These are phyloP conservation scores for Ethmia dodecea DNA, from an alignment of 2,888 invertebrate genomes.

Conservation along the genomic window DNA sequence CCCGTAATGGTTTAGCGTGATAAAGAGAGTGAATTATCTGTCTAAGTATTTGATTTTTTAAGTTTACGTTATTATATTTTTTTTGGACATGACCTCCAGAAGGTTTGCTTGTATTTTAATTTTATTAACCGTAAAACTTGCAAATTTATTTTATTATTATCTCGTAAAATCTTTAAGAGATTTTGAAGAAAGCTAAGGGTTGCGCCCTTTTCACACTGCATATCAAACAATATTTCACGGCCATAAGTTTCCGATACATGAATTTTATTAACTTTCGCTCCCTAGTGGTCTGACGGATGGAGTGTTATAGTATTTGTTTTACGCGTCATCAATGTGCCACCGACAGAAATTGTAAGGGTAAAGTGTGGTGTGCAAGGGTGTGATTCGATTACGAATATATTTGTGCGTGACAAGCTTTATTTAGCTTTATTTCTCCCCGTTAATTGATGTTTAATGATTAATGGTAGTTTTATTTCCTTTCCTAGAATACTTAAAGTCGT, in stretches of 20 bases:
- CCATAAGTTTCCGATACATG: constrained; percentile 76
- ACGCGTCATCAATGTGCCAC: constrained; percentile 46
- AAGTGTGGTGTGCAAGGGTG: constrained; percentile 10
- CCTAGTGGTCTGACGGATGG: constrained; percentile 47
- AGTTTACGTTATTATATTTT: no score
- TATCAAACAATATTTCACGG: constrained; percentile 65
- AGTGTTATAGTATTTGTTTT: constrained; percentile 71
- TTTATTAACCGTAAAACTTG: no score
- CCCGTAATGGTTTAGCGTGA: no score
- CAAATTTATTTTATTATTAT: no score
- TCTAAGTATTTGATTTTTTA: no score
- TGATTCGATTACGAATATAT: constrained; percentile 39
- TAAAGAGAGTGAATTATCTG: no score
- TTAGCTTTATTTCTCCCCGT: no score
- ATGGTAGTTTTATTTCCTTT: not conserved
- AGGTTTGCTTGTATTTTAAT: no score
- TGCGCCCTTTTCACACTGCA: constrained; percentile 42
- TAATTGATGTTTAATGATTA: no score
- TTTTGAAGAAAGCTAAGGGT: constrained; percentile 51
- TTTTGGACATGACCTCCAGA: no score
- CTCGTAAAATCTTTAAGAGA: constrained; percentile 30
- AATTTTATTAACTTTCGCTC: constrained; percentile 74
- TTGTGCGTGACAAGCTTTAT: constrained; percentile 33
- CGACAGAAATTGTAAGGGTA: constrained; percentile 42
- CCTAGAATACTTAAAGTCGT: not conserved